Evolutionary conservation across 30 jellyfish, hydroid and myxozoan genomes (phyloP).

Genomic region (Aurelia sp.): DNA sequence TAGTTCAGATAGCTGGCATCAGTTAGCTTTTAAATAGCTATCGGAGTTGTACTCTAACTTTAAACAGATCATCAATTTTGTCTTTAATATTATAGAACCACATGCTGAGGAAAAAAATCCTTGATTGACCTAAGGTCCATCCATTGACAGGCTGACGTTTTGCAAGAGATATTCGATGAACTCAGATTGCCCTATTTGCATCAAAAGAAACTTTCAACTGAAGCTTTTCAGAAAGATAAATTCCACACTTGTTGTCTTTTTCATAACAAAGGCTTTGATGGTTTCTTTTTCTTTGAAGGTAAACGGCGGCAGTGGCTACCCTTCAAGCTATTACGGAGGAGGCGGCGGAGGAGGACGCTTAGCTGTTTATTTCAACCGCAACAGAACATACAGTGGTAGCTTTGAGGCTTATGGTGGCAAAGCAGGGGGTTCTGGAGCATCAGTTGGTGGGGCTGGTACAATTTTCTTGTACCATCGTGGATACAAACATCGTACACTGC

Average conservation of each 20-base stretch:
- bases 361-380: conserved; percentile 58
- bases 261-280: background rate
- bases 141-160: too few relatives aligned
- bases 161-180: too few relatives aligned
- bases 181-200: too few relatives aligned
- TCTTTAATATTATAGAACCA: too few relatives aligned
- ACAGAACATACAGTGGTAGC: conserved; percentile 74
- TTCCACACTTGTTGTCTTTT: background rate
- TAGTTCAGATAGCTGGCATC: too few relatives aligned
- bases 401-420: conserved; percentile 78
- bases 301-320: conserved; percentile 67
- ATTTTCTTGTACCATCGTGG: conserved; percentile 58
- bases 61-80: too few relatives aligned
- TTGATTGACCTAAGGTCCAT: too few relatives aligned
- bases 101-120: too few relatives aligned
- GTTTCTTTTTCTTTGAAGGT: conserved; percentile 22
- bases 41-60: too few relatives aligned
- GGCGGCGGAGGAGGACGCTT: conserved; percentile 82
- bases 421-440: conserved; percentile 68
- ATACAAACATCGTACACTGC: conserved; percentile 70
- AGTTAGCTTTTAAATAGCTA: too few relatives aligned
- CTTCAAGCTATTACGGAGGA: conserved; percentile 55
- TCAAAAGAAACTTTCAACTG: background rate
- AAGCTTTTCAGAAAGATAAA: background rate
- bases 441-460: conserved; percentile 79